A percentile compares a stretch with the other conserved stretches of the same genome.
Evolutionary conservation across 1,140 invertebrate species (phyloP).

Genomic region (Lordiphosa clarofinis): DNA sequence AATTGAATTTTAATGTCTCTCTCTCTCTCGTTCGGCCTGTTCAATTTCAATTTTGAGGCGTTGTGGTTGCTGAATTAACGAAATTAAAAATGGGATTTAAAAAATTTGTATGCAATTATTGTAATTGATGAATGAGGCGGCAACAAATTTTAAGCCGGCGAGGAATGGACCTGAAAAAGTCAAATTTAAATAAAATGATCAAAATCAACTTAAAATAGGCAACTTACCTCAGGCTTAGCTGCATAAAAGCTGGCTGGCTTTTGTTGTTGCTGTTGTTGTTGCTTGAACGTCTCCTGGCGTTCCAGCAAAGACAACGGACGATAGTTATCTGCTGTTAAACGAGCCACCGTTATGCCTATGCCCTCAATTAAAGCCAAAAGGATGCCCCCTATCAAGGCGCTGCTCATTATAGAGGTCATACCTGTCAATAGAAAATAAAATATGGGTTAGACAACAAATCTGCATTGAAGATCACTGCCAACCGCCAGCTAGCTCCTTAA

Average conservation of each 20-base stretch:
- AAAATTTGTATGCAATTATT: slow-evolving; percentile 54
- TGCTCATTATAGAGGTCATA: slow-evolving; percentile 46
- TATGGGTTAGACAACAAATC: not conserved
- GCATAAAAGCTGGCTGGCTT: not conserved
- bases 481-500: too few species aligned
- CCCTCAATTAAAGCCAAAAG: slow-evolving; percentile 55
- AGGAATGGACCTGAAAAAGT: slow-evolving; percentile 39
- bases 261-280: slow-evolving; percentile 27
- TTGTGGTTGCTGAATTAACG: not conserved
- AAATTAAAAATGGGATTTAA: slow-evolving; percentile 24
- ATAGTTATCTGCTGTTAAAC: slow-evolving; percentile 48
- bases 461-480: too few species aligned
- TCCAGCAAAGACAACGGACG: slow-evolving; percentile 46
- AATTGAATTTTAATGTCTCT: slow-evolving; percentile 62
- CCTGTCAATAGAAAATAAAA: slow-evolving; percentile 14
- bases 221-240: slow-evolving; percentile 3
- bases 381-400: slow-evolving; percentile 50
- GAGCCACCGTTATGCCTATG: slow-evolving; percentile 41
- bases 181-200: not conserved
- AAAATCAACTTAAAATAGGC: not conserved
- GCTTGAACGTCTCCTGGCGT: slow-evolving; percentile 32
- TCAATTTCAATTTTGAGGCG: not conserved
- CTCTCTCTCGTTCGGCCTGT: not conserved
- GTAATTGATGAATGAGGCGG: slow-evolving; percentile 35
- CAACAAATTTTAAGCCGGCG: slow-evolving; percentile 31